phyloP scores from a whole-genome alignment of 2,797 vertebrate genomes.

The Miichthys miiuy region DNA sequence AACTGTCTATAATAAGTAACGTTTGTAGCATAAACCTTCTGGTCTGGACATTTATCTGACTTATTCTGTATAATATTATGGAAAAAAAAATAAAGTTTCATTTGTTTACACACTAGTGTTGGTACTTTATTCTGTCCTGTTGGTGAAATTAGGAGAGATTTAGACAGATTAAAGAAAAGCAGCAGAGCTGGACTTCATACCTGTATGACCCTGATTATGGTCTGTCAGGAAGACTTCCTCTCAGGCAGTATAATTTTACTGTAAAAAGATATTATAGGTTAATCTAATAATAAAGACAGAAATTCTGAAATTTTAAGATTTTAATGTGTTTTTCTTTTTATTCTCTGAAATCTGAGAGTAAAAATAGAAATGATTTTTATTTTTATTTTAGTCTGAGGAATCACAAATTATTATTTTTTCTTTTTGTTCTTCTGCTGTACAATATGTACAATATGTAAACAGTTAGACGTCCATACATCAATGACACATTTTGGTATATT shows the following conservation, averaged over 20 bases:
- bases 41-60: slow-evolving; percentile 3
- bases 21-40: slow-evolving; percentile 5
- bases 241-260: background rate
- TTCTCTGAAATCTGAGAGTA: background rate
- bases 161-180: background rate
- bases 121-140: background rate
- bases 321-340: background rate
- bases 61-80: slow-evolving; percentile 1
- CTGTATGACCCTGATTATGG: background rate
- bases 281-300: slow-evolving; percentile 1
- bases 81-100: slow-evolving; percentile 21
- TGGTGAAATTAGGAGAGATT: background rate
- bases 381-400: no score
- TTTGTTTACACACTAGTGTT: slow-evolving; percentile 21
- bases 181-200: background rate
- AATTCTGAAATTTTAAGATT: background rate
- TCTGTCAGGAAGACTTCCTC: slow-evolving; percentile 9
- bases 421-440: no score
- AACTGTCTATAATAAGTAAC: background rate
- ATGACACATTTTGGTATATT: background rate
- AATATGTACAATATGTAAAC: no score
- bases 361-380: no score
- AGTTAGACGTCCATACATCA: background rate
- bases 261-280: background rate
- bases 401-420: no score